A percentile compares a stretch with the other conserved stretches of the same genome.
These are phyloP conservation scores for Oxystoma pomonae DNA, from an alignment of 2,888 invertebrate genomes.

Conservation along the genomic window DNA sequence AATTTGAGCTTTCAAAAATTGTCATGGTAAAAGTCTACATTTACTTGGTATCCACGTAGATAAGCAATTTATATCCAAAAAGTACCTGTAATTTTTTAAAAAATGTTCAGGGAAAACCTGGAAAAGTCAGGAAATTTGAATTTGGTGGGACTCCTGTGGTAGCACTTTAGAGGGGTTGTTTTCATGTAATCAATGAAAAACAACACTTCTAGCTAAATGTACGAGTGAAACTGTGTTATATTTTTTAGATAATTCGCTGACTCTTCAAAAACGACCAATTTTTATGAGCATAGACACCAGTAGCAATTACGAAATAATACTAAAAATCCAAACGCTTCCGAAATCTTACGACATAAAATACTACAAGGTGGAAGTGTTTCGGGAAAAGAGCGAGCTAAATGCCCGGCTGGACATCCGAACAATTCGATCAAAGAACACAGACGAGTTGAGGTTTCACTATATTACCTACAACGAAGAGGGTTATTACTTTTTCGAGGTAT, in stretches of 20 bases:
- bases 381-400: constrained; percentile 24
- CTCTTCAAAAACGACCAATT: constrained; percentile 21
- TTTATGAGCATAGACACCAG: constrained; percentile 32
- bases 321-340: constrained; percentile 29
- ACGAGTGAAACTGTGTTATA: too few relatives aligned
- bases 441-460: constrained; percentile 24
- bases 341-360: constrained; percentile 24
- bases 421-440: constrained; percentile 16
- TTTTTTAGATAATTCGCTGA: constrained; percentile 19
- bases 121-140: too few relatives aligned
- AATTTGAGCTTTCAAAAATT: too few relatives aligned
- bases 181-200: too few relatives aligned
- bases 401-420: constrained; percentile 28
- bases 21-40: too few relatives aligned
- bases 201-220: too few relatives aligned
- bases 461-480: constrained; percentile 34
- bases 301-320: constrained; percentile 25
- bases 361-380: constrained; percentile 32
- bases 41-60: too few relatives aligned
- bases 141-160: too few relatives aligned
- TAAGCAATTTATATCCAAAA: too few relatives aligned
- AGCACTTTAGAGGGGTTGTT: too few relatives aligned
- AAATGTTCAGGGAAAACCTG: too few relatives aligned
- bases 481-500: constrained; percentile 31
- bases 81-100: too few relatives aligned